A percentile compares a stretch with the other conserved stretches of the same genome.
phyloP scores from a whole-genome alignment of 2,888 invertebrate species.

The Drosophila phalerata region DNA sequence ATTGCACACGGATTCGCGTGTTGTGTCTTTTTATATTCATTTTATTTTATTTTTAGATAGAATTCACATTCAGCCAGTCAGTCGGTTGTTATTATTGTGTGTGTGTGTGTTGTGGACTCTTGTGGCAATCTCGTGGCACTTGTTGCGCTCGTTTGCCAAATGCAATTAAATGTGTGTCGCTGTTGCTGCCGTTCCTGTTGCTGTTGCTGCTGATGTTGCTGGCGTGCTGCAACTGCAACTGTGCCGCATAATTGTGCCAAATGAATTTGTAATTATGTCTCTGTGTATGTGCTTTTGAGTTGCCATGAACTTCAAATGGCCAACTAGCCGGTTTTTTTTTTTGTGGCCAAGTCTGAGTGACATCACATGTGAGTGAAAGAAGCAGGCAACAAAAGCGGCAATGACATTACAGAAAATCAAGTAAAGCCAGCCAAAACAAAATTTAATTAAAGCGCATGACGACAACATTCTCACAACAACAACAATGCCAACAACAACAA shows the following conservation, averaged over 20 bases:
- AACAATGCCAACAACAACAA: neutral
- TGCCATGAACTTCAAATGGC: constrained; percentile 70
- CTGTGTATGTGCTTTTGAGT: constrained; percentile 34
- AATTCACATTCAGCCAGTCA: constrained; percentile 6
- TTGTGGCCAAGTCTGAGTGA: constrained; percentile 61
- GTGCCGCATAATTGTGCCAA: constrained; percentile 81
- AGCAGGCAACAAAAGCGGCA: constrained; percentile 34
- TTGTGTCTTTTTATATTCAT: constrained; percentile 28
- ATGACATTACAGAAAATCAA: constrained; percentile 70
- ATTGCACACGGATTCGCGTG: constrained; percentile 53
- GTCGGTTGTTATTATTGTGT: neutral
- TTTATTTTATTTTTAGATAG: constrained; percentile 37
- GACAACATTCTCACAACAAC: constrained; percentile 45
- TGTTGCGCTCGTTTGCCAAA: constrained; percentile 74
- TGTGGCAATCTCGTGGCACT: constrained; percentile 55
- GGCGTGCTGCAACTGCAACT: constrained; percentile 51
- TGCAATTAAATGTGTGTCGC: constrained; percentile 80
- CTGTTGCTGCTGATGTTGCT: constrained; percentile 8
- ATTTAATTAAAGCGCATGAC: constrained; percentile 81
- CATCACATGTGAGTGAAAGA: constrained; percentile 65
- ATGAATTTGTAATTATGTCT: constrained; percentile 78
- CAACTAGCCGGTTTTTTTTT: constrained; percentile 55
- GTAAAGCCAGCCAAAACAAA: constrained; percentile 59
- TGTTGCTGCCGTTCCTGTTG: constrained; percentile 22
- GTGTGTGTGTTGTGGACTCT: constrained; percentile 12